Base-by-base conservation (phyloP, 2,797 vertebrate species). In the Dendrocincla tyrannina region DNA sequence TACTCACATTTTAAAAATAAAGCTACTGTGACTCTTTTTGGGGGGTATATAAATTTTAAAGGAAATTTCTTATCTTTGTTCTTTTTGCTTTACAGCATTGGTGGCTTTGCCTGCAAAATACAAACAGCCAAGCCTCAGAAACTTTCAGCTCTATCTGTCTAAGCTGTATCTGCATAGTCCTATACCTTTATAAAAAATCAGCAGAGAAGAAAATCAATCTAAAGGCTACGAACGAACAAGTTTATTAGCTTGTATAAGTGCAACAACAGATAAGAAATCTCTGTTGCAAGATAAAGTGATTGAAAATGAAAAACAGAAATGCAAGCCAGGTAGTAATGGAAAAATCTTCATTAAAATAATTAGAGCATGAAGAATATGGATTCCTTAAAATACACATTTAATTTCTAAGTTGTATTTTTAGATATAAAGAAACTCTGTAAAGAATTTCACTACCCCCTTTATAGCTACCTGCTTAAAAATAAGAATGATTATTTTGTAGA, bases 321-420 rank as follows among this genome's bases (percentile, higher is more conserved):
- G 14, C 20, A 91, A 91, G 16, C 33, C 25, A 74, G 72, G 24
- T 83, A 80, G 32, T 77, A 93, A 88, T n/a, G 35, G 19, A 47
- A 89, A 92, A 87, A 66, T 52, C 44, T 67, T 83, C 76, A 88
- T 90, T 91, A 83, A 91, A 90, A 35, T 46, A 88, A 67, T 69
- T 72, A 93, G 52, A 93, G 56, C 64, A 85, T 85, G 72, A 63
- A 90, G 28, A 88, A 56, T 49, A 8, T 37, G 10, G 1, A 5
- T 59, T 93, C 83, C 39, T 73, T 23, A 76, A 82, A 28, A 25
- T 5, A 41, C 1, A 7, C 1, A 41, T 53, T 75, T 86, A 18
- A 64, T 85, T 82, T 70, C 19, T 46, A 79, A 76, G 3, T 33
- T 7, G 0, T 59, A 52, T 28, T 70, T 19, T 53, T 79, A 88